A percentile compares a stretch with the other conserved stretches of the same genome.
phyloP scores from a whole-genome alignment of 2,888 invertebrate genomes.

The Drosophila gaucha region DNA sequence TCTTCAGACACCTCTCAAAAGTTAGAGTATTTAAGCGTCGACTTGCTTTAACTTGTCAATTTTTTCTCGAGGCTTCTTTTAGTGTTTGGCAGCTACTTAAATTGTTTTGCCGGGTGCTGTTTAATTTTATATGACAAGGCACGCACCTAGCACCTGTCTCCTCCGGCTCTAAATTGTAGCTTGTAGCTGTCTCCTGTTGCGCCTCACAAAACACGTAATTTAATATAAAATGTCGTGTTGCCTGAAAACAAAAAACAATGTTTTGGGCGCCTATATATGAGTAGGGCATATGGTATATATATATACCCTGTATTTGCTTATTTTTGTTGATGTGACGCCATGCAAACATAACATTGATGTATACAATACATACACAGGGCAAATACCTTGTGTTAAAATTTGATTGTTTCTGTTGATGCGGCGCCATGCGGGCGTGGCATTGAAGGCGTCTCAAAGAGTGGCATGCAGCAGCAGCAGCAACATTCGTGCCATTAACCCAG shows the following conservation, averaged over 20 bases:
- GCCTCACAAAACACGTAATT: slow-evolving; percentile 67
- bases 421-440: slow-evolving; percentile 11
- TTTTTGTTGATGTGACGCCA: too few species aligned
- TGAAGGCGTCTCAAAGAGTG: not conserved
- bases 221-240: slow-evolving; percentile 61
- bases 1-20: not conserved
- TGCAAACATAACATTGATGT: too few species aligned
- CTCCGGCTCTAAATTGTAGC: slow-evolving; percentile 2
- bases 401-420: slow-evolving; percentile 32
- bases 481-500: slow-evolving; percentile 73
- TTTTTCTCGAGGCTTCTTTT: not conserved
- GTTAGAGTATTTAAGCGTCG: slow-evolving; percentile 12
- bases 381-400: slow-evolving; percentile 16
- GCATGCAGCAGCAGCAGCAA: slow-evolving; percentile 17
- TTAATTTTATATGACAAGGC: slow-evolving; percentile 56
- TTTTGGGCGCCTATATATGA: too few species aligned
- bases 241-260: not conserved
- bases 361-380: too few species aligned
- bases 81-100: slow-evolving; percentile 40
- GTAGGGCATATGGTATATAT: not conserved
- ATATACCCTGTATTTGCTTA: too few species aligned
- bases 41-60: not conserved
- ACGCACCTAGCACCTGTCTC: slow-evolving; percentile 32
- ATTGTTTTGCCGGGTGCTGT: slow-evolving; percentile 36
- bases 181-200: slow-evolving; percentile 61